Percentiles rank a stretch among this genome's conserved stretches.
Conservation (phyloP, 1,140 invertebrate genomes). For the Carcinoscorpius rotundicauda region DNA sequence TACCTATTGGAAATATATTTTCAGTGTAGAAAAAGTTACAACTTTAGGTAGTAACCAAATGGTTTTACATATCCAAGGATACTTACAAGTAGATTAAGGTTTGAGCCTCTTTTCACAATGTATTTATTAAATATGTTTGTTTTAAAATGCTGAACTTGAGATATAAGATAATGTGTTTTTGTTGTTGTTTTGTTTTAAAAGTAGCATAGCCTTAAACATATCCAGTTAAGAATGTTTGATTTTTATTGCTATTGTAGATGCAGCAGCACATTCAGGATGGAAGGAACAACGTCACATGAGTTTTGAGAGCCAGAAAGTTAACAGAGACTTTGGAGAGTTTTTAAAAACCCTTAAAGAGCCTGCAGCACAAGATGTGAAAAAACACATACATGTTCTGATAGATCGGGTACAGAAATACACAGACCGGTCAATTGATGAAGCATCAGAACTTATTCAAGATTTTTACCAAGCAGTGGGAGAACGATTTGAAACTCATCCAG, state of each 20-base stretch:
- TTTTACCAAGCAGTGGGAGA: conserved; percentile 74
- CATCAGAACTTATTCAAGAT: conserved; percentile 78
- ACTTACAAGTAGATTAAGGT: no score
- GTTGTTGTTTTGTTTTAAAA: background rate
- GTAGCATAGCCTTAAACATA: background rate
- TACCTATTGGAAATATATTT: no score
- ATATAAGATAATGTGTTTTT: background rate
- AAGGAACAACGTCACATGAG: conserved; percentile 24
- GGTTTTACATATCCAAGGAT: no score
- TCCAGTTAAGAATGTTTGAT: background rate
- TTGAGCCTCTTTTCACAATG: no score
- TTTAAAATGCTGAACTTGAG: no score
- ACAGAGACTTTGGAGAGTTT: conserved; percentile 27
- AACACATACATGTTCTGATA: conserved; percentile 51
- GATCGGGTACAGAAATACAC: conserved; percentile 49
- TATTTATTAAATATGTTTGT: no score
- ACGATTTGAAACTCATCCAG: conserved; percentile 50
- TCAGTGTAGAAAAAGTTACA: no score
- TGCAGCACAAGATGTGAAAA: conserved; percentile 51
- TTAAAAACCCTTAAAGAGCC: conserved; percentile 15
- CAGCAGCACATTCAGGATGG: conserved; percentile 16
- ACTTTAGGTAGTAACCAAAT: no score
- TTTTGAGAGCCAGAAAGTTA: conserved; percentile 33
- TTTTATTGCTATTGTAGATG: background rate
- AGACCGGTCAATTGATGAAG: conserved; percentile 58